These are phyloP conservation scores for Ciconia nigra DNA, from an alignment of 2,797 vertebrate species.

Conservation along the genomic window DNA sequence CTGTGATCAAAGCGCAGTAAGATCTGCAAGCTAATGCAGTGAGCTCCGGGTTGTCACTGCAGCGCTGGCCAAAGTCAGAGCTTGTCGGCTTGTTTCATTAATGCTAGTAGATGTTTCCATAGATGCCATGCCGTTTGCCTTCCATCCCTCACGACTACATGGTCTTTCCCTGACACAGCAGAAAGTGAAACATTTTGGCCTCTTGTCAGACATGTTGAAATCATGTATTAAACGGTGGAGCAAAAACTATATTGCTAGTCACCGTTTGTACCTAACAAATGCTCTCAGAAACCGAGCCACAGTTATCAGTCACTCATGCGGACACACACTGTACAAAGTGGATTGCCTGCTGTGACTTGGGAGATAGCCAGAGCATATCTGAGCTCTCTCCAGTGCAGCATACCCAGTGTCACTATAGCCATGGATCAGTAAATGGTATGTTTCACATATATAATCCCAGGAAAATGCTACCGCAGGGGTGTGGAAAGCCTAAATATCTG, in stretches of 20 bases:
- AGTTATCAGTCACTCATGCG: neutral
- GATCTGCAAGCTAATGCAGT: neutral
- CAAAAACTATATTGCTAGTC: neutral
- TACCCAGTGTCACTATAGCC: neutral
- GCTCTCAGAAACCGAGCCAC: neutral
- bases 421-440: neutral
- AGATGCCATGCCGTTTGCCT: neutral
- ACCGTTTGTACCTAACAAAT: neutral
- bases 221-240: neutral
- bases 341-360: slow-evolving; percentile 2
- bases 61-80: neutral
- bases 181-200: neutral
- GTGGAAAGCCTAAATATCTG: neutral
- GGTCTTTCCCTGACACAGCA: neutral
- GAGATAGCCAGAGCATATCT: neutral
- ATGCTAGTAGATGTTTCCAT: neutral
- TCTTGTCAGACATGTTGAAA: neutral
- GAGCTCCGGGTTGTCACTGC: neutral
- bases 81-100: neutral
- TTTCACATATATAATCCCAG: neutral
- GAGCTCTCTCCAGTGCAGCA: neutral
- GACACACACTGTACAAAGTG: neutral
- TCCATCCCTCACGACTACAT: neutral
- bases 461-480: neutral
- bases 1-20: neutral